A percentile compares a stretch with the other conserved stretches of the same genome.
Evolutionary conservation across 2,888 invertebrate genomes (phyloP).

Genomic region (Archips crataeganus): DNA sequence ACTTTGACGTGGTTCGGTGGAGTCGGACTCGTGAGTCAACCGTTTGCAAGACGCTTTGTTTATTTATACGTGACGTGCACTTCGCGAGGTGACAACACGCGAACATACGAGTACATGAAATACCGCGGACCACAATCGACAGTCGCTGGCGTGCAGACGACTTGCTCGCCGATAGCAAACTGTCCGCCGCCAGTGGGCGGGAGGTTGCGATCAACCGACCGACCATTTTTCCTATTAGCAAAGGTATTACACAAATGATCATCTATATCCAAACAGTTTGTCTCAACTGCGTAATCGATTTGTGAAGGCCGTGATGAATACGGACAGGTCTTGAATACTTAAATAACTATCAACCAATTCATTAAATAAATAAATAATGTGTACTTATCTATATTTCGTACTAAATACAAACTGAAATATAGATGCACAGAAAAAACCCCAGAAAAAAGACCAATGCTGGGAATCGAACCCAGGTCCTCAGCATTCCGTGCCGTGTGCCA

Average conservation of each 20-base stretch:
- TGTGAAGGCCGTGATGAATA: conserved; percentile 49
- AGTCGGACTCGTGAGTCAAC: conserved; percentile 57
- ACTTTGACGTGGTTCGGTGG: conserved; percentile 51
- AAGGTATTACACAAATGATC: conserved; percentile 67
- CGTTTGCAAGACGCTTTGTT: conserved; percentile 60
- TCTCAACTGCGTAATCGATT: conserved; percentile 67
- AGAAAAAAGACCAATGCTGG: no score
- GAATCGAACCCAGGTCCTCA: no score
- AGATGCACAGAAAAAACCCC: no score
- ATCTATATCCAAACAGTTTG: conserved; percentile 62
- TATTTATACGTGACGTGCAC: conserved; percentile 63
- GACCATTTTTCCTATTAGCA: conserved; percentile 72
- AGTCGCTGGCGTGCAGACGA: conserved; percentile 60
- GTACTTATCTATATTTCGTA: no score
- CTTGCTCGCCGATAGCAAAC: conserved; percentile 67
- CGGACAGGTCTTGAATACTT: not conserved
- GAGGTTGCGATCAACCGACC: conserved; percentile 58
- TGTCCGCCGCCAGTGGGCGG: conserved; percentile 57
- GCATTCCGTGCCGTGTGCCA: no score
- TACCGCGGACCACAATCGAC: conserved; percentile 38
- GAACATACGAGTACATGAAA: conserved; percentile 40
- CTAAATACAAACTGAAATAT: no score
- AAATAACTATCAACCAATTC: conserved; percentile 27
- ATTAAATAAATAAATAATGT: no score
- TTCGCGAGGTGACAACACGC: conserved; percentile 45